A percentile compares a stretch with the other conserved stretches of the same genome.
Conservation (phyloP, 2,113 vertebrate genomes). For the Pipra filicauda region DNA sequence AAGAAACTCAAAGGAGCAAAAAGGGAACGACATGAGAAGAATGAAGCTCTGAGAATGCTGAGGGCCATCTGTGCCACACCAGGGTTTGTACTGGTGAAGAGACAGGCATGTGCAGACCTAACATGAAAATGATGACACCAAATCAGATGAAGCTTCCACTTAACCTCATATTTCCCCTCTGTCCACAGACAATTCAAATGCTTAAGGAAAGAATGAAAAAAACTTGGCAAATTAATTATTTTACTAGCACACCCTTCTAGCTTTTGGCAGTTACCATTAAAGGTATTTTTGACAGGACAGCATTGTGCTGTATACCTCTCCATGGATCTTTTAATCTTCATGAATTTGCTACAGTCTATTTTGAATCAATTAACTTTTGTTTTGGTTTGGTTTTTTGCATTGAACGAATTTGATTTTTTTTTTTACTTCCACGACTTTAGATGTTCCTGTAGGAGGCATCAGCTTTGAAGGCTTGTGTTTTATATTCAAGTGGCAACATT, state of each 20-base stretch:
- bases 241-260: neutral
- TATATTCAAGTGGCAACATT: neutral
- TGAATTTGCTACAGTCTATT: neutral
- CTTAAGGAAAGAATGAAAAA: neutral
- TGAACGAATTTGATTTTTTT: neutral
- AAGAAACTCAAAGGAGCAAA: neutral
- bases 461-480: neutral
- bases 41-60: neutral
- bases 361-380: neutral
- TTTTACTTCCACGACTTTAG: neutral
- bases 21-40: neutral
- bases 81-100: neutral
- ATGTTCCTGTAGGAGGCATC: neutral
- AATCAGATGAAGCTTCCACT: neutral
- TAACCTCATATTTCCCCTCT: neutral
- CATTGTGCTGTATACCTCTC: neutral
- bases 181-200: neutral
- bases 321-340: neutral
- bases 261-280: neutral
- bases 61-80: neutral
- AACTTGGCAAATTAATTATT: neutral
- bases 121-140: neutral
- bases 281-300: neutral
- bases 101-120: neutral
- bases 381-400: neutral